Base-by-base conservation (phyloP, 2,113 vertebrate genomes). In the Maccullochella peelii region DNA sequence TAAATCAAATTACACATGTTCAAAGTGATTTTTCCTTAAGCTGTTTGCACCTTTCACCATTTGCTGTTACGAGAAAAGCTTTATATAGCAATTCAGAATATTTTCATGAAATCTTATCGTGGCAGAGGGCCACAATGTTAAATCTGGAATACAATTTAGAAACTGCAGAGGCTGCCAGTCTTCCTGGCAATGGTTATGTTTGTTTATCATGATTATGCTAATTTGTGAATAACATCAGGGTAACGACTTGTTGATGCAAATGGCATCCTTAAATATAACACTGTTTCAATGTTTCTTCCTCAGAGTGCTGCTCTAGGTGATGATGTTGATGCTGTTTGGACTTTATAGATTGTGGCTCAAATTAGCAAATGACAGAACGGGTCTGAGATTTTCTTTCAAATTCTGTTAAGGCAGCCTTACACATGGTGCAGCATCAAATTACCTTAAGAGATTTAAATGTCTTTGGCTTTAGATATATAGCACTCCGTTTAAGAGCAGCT, bases 161-260 rank as follows among this genome's bases (percentile, higher is more conserved):
- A 76, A 65, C 36, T 58, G 16, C 23, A 79, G 58, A 59, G 14
- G 30, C 47, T 71, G 73, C 52, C 54, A 77, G 55, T 84, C 61
- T 40, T 76, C 14, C 55, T 87, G 73, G 67, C 84, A 70, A 12
- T 14, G 8, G 50, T 67, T 78, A 14, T 50, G 70, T 85, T 81
- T 88, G 58, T 86, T 82, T 80, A 44, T 80, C 42, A 49, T 69
- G 78, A 87, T 83, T 87, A 78, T 80, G 42, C 30, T 70, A 52
- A 80, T 91, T 76, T 80, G 49, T 71, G 58, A 80, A 61, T 54
- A 68, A 67, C 57, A 63, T 10, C 30, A 49, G 18, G 38, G 21
- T 67, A 71, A 54, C 0, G 1, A 55, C 73, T 30, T 67, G 12
- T 72, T 72, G 63, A 78, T 77, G 23, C 54, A 73, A 21, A 69